Evolutionary conservation across 2,888 invertebrate species (phyloP), one percentile per base, ranked within the genome.

Genomic region (Euplexia lucipara): DNA sequence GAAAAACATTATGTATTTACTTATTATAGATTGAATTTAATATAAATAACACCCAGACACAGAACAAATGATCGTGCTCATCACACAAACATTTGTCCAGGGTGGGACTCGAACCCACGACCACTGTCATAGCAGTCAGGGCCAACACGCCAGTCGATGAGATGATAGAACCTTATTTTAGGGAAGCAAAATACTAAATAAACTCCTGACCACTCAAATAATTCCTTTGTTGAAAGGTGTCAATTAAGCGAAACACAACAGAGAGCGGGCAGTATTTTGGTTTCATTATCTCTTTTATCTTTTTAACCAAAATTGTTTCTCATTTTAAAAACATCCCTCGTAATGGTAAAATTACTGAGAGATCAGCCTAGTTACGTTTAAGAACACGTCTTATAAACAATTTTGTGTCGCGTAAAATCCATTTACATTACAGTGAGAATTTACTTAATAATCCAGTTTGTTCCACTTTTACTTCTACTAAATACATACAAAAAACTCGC

Each of bases 281-380:
- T 42, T 69, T 18, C 20, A 12, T 48, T 42, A 42, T 20, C 12
- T 10, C 5, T 30, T 69, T 39, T 30, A 18, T 47, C 3, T 16
- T 45, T 16, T 6, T 10, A 2, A 8, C 5, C n/a, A 26, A 7
- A 26, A 26, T 39, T 26, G 2, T 16, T 42, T 16, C 35, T 10
- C 6, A 18, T 39, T 22, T n/a, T n/a, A n/a, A 1, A 39, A 66
- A 20, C 7, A 54, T 45, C 4, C 20, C 12, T 22, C 7, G 9
- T 12, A 18, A 45, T 39, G 14, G 42, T 1, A 7, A 66, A 30
- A 35, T 22, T 39, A 18, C 9, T 37, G n/a, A 37, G 4, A 34
- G 22, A 37, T 18, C 9, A 6, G 14, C 12, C 4, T 8, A 12
- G 2, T 18, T 20, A 32, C 14, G 7, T 20, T 12, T 54, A 14